phyloP scores from a whole-genome alignment of 2,797 vertebrate species.

The Melopsittacus undulatus region DNA sequence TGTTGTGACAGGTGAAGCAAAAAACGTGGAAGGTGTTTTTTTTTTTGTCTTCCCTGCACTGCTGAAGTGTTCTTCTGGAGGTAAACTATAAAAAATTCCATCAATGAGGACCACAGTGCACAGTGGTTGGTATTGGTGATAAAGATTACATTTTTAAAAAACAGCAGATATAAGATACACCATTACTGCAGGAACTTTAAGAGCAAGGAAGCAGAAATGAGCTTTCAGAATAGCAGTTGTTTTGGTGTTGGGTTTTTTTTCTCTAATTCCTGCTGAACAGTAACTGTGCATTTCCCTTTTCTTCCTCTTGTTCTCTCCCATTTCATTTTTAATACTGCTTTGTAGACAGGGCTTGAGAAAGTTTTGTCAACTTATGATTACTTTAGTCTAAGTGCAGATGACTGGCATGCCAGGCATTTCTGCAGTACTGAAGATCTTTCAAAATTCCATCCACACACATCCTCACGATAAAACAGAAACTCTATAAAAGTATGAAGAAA shows the following conservation, averaged over 20 bases:
- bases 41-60: neutral
- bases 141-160: slow-evolving; percentile 59
- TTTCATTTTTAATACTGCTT: slow-evolving; percentile 7
- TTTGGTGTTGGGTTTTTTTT: fast-evolving
- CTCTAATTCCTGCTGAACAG: neutral
- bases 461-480: slow-evolving; percentile 43
- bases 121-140: slow-evolving; percentile 43
- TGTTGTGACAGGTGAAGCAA: neutral
- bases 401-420: slow-evolving; percentile 23
- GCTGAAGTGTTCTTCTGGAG: neutral
- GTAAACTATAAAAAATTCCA: slow-evolving; percentile 49
- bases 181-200: neutral
- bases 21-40: neutral
- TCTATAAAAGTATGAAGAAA: slow-evolving; percentile 25
- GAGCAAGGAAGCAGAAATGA: slow-evolving; percentile 41
- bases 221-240: neutral
- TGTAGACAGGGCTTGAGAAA: slow-evolving; percentile 11
- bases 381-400: slow-evolving; percentile 11
- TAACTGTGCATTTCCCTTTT: slow-evolving; percentile 9
- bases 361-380: slow-evolving; percentile 46
- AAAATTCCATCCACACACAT: slow-evolving; percentile 48
- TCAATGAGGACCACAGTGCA: slow-evolving; percentile 37
- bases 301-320: neutral
- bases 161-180: slow-evolving; percentile 15
- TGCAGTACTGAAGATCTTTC: slow-evolving; percentile 31